A percentile compares a stretch with the other conserved stretches of the same genome.
Evolutionary conservation across 1,140 invertebrate species (phyloP).

Genomic region (Plutomurus gul): DNA sequence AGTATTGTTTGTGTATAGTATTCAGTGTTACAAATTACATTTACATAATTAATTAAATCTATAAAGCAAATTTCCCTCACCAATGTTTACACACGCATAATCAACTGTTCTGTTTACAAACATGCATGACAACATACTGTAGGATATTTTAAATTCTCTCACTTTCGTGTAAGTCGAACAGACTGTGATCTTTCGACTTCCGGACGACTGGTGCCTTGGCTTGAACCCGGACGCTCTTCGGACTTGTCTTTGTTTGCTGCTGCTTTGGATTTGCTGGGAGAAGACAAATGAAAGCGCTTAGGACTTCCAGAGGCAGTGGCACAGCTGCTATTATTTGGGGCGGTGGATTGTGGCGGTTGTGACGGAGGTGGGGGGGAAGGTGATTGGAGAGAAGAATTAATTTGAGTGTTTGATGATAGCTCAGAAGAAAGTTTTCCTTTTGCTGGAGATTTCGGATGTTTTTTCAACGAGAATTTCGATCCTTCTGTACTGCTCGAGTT

Average conservation of each 20-base stretch:
- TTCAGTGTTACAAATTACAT: no score
- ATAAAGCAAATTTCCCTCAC: no score
- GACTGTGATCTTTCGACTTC: constrained; percentile 47
- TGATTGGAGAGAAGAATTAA: not conserved
- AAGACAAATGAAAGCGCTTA: not conserved
- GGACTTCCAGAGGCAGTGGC: not conserved
- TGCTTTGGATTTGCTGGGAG: not conserved
- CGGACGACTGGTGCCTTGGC: constrained; percentile 12
- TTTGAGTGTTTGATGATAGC: not conserved
- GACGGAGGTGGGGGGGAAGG: not conserved
- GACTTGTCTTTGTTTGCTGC: not conserved
- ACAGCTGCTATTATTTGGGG: not conserved
- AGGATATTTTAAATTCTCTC: no score
- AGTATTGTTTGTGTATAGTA: no score
- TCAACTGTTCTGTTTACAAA: no score
- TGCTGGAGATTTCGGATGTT: not conserved
- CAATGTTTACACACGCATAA: no score
- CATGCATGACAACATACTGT: no score
- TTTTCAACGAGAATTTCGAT: not conserved
- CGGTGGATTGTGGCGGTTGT: not conserved
- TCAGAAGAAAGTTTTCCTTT: not conserved
- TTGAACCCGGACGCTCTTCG: not conserved
- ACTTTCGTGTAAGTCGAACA: constrained; percentile 44
- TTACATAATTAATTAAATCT: no score
- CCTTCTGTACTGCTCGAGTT: not conserved